These are phyloP conservation scores for Falco punctatus DNA, from an alignment of 2,113 vertebrate genomes.

Conservation along the genomic window DNA sequence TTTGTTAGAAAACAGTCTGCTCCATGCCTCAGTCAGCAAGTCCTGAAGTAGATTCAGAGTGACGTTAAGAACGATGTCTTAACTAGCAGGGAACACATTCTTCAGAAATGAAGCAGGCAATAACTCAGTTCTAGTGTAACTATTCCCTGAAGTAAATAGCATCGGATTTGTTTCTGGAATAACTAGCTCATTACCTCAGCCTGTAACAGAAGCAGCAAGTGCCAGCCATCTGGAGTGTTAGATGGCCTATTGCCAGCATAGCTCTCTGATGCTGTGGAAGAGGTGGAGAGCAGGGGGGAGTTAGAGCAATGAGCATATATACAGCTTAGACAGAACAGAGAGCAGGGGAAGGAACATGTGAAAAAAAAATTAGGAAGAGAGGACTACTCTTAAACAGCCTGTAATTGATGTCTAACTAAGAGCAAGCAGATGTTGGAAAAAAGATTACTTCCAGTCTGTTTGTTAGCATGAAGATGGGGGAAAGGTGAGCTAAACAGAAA, in stretches of 20 bases:
- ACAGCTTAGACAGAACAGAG: background rate
- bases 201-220: conserved; percentile 46
- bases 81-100: background rate
- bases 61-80: background rate
- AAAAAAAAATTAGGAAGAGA: background rate
- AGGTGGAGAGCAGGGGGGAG: background rate
- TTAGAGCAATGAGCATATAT: background rate
- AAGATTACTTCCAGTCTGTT: background rate
- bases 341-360: background rate
- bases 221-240: conserved; percentile 47
- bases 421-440: background rate
- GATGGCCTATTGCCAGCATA: background rate
- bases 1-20: background rate
- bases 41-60: background rate
- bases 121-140: background rate
- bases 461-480: background rate
- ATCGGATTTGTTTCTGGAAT: background rate
- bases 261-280: background rate
- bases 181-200: background rate
- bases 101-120: background rate
- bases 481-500: background rate
- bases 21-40: background rate
- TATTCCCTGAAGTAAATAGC: background rate
- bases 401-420: background rate
- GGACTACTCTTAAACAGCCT: background rate